Evolutionary conservation across 2,113 vertebrate species (phyloP), one percentile per base, ranked within the genome.

Genomic region (Cettia cetti): DNA sequence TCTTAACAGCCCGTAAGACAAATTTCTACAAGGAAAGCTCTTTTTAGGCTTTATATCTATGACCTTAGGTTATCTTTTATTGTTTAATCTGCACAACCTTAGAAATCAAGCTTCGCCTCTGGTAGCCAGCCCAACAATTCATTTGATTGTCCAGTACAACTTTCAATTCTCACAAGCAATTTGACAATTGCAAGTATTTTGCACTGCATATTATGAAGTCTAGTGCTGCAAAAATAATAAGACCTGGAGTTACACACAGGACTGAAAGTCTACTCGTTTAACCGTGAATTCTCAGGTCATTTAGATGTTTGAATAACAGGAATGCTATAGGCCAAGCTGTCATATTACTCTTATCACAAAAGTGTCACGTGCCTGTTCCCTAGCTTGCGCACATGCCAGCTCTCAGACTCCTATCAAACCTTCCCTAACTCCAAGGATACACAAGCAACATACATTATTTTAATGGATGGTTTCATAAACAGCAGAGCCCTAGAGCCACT

Each of bases 151-250:
- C 94, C 75, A 40, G 81, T 22, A 87, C 54, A 96, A 93, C 81
- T 92, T 97, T 53, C 90, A 96, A 91, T 96, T 95, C 94, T 95
- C 94, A 91, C 16, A 92, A 74, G 93, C 89, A 96, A 96, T 97
- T 96, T 96, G 92, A 93, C 71, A 96, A 91, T 68, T 92, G 40
- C 13, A 54, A 86, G 70, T 64, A 92, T 94, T 96, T 95, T 52
- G 30, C 8, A 60, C 69, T 50, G 42, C 52, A 85, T 40, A 59
- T 88, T 95, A 86, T 28, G 31, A 78, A 69, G 28, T 66, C 94
- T 88, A 85, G 69, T 47, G 75, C 60, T 85, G 91, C 81, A 94
- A 95, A 92, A 91, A 84, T 83, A 93, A 65, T 44, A 84, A 72
- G 65, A 95, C n/a, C 79, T 79, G 59, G 75, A 70, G 72, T 86